Base-by-base conservation (phyloP, 2,888 invertebrate genomes). In the Agrochola litura region DNA sequence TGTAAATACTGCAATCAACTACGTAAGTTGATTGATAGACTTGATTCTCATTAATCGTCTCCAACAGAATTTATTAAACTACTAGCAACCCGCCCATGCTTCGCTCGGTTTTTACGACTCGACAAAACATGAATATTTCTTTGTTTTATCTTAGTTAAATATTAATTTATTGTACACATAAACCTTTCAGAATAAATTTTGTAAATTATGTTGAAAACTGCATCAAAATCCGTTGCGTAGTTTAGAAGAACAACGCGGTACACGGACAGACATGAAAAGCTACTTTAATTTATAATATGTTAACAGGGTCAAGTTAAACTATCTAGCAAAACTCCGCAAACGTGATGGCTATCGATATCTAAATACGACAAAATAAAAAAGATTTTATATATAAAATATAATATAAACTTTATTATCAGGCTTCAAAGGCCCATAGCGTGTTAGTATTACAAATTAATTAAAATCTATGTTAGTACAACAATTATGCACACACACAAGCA, bases 21-120 rank as follows among this genome's bases (percentile, higher is more conserved):
- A 46, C 4, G 4, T 66, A 19, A 10, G 8, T 14, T 41, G 54
- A 65, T 65, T 81, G 52, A 79, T 76, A 61, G 19, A 52, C 52
- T 73, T 16, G 12, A 22, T 46, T 37, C 30, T 37, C 37, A 54
- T 46, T 46, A 67, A 79, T 56, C 61, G n/a, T 56, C 16, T 58
- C 6, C 22, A 46, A 37, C 6, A 25, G 41, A 68, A 76, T 63
- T 43, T 63, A 77, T 52, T 64, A 52, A 67, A 67, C 43, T 12
- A 56, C n/a, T n/a, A 56, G 1, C n/a, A 1, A 56, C 5, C 0
- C 1, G 6, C 56, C 12, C 49, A 5, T 12, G 6, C 56, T 56
- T 56, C 12, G 12, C n/a, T 1, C n/a, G 0, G 56, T 22, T n/a
- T n/a, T 56, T n/a, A 56, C 12, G 12, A n/a, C n/a, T 56, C 4